Evolutionary conservation across 2,113 vertebrate genomes (phyloP), one percentile per base, ranked within the genome.

Genomic region (Ceuthmochares aereus): DNA sequence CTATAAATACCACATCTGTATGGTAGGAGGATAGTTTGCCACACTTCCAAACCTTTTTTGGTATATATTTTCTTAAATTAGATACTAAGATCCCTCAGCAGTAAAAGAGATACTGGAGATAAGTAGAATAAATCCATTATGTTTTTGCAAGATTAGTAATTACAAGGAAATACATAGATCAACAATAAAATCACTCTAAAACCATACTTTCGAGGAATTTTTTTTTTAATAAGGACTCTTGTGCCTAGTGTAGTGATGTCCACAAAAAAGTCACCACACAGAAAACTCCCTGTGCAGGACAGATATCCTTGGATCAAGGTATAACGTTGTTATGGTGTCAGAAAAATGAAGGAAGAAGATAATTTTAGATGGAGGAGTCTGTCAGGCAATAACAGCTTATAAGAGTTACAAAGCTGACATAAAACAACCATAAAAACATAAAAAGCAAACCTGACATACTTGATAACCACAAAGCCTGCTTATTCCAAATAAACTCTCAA

Each of bases 121-220:
- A 87, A 92, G 64, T 0, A 3, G n/a, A 25, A 51, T 84, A 67
- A 91, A 90, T 56, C 40, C 51, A 30, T 74, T 63, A 55, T 5
- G 11, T 2, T 72, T 82, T 69, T 77, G 16, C 30, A 78, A 94
- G 76, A 72, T 89, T 76, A 96, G 64, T 95, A 95, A 91, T 84
- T 85, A 92, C 22, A 85, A 95, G 81, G 40, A 95, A 92, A 76
- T 10, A 93, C 55, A 82, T 19, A 90, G 83, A 93, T 83, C 80
- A 93, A 91, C 80, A 92, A 76, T 95, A 97, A 96, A 89, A 58
- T 63, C 30, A 72, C 85, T 87, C 52, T 83, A 75, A 95, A 96
- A 94, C 90, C 96, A 87, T 75, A 94, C 58, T 96, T 95, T 59
- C 85, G 67, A 58, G 74, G 79, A 83, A 95, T 96, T 67, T 54